phyloP scores from a whole-genome alignment of 2,113 vertebrate species.

The Phainopepla nitens region DNA sequence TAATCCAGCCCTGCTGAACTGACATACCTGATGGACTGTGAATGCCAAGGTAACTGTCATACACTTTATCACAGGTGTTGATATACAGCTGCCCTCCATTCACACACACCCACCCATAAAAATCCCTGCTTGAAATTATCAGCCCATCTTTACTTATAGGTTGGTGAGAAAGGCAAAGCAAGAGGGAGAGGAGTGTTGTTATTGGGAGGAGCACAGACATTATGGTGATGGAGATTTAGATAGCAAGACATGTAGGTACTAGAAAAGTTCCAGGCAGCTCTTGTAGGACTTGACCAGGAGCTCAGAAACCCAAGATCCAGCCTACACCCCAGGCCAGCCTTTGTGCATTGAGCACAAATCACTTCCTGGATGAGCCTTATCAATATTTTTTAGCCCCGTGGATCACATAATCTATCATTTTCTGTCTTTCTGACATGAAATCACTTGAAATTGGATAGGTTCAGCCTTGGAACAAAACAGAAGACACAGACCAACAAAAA shows the following conservation, averaged over 20 bases:
- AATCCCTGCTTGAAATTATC: not conserved
- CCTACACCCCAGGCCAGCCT: not conserved
- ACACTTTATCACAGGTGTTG: not conserved
- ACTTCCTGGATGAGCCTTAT: not conserved
- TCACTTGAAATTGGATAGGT: not conserved
- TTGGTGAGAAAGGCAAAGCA: not conserved
- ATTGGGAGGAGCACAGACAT: not conserved
- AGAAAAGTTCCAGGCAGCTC: constrained; percentile 11
- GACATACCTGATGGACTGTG: not conserved
- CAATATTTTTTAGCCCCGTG: not conserved
- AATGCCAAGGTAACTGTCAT: not conserved
- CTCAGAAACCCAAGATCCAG: not conserved
- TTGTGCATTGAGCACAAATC: not conserved
- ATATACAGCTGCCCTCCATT: not conserved
- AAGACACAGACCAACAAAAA: not conserved
- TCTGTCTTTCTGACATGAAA: not conserved
- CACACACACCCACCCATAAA: not conserved
- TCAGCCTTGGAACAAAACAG: not conserved
- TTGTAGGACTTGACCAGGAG: not conserved
- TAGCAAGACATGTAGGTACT: constrained; percentile 12
- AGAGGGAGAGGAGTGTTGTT: not conserved
- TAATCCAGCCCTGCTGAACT: not conserved
- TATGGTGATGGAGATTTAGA: not conserved
- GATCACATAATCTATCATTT: not conserved
- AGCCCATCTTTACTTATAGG: not conserved